These are phyloP conservation scores for Hyposoter dolosus DNA, from an alignment of 2,888 invertebrate genomes.

Conservation along the genomic window DNA sequence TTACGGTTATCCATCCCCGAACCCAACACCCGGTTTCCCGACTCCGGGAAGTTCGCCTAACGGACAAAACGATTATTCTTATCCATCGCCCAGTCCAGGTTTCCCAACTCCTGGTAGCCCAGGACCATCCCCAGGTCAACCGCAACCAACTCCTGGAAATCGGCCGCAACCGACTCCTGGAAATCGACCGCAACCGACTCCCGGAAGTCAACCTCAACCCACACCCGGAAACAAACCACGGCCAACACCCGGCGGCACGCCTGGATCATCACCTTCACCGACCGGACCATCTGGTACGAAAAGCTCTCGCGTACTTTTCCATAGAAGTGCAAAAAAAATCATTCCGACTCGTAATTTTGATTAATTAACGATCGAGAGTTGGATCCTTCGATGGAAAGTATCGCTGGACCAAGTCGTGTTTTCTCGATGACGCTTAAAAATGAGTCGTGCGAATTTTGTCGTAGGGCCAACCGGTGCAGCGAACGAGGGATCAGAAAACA, in stretches of 20 bases:
- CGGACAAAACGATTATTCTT: conserved; percentile 31
- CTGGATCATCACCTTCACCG: conserved; percentile 42
- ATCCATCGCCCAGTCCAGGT: conserved; percentile 60
- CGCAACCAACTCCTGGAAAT: conserved; percentile 40
- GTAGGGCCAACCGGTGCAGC: conserved; percentile 65
- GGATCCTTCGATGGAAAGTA: too few species aligned
- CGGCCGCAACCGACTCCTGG: conserved; percentile 35
- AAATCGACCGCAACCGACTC: not conserved
- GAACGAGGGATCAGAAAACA: conserved; percentile 61
- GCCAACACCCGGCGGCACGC: not conserved
- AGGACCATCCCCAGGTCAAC: conserved; percentile 46
- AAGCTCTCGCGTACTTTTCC: not conserved
- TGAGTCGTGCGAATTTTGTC: conserved; percentile 28
- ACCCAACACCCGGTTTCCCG: conserved; percentile 63
- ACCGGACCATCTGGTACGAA: conserved; percentile 33
- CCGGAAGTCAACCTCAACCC: conserved; percentile 34
- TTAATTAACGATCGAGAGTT: not conserved
- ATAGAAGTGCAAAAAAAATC: too few species aligned
- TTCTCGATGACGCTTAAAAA: not conserved
- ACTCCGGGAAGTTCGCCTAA: conserved; percentile 63
- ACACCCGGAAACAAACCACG: not conserved
- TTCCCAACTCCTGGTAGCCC: conserved; percentile 65
- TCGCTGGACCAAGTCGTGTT: too few species aligned
- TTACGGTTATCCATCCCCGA: conserved; percentile 56
- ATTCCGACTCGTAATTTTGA: not conserved